A percentile compares a stretch with the other conserved stretches of the same genome.
phyloP scores from a whole-genome alignment of 1,140 invertebrate species.

The Tetramorium simillimum region DNA sequence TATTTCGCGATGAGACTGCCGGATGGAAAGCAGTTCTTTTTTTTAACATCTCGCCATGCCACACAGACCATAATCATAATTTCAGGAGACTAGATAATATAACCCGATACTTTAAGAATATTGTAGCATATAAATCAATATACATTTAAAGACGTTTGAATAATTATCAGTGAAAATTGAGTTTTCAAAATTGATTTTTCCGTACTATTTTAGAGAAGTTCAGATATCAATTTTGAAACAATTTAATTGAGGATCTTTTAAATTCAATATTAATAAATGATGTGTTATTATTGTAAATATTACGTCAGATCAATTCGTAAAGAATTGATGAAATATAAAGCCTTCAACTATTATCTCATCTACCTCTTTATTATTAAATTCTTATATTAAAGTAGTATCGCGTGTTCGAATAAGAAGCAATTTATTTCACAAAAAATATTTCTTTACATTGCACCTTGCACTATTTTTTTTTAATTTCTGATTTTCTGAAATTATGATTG shows the following conservation, averaged over 20 bases:
- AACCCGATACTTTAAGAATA: neutral
- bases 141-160: neutral
- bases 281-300: neutral
- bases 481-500: conserved; percentile 20
- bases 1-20: neutral
- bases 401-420: neutral
- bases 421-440: neutral
- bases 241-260: neutral
- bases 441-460: neutral
- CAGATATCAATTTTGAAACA: neutral
- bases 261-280: neutral
- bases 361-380: neutral
- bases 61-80: conserved; percentile 10
- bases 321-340: conserved; percentile 4
- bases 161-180: neutral
- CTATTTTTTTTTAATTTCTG: no score
- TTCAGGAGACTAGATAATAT: neutral
- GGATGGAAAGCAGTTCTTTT: neutral
- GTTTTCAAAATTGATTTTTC: no score
- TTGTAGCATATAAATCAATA: neutral
- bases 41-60: neutral
- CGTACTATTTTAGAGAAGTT: neutral
- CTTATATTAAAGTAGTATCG: neutral
- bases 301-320: neutral
- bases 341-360: neutral